Percentiles rank a stretch among this genome's conserved stretches.
phyloP scores from a whole-genome alignment of 1,140 invertebrate species.

The Protaetia brevitarsis region DNA sequence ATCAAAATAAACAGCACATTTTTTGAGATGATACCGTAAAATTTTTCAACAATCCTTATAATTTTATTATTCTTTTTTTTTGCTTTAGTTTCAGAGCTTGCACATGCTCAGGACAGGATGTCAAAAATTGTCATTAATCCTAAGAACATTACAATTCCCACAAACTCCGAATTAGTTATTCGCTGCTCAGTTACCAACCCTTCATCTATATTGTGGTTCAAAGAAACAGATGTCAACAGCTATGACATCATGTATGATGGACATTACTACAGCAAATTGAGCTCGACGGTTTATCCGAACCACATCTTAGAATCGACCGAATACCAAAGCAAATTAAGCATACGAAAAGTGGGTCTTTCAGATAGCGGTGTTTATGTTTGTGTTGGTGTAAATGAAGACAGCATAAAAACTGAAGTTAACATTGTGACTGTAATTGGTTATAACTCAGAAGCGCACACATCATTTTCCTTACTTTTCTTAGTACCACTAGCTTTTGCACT shows the following conservation, averaged over 20 bases:
- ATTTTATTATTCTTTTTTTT: constrained; percentile 8
- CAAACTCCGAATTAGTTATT: constrained; percentile 40
- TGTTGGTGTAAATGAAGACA: constrained; percentile 39
- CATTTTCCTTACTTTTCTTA: constrained; percentile 38
- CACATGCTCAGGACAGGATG: not conserved
- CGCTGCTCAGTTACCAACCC: constrained; percentile 41
- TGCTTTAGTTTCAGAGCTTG: not conserved
- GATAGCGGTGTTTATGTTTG: constrained; percentile 44
- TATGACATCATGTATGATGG: constrained; percentile 37
- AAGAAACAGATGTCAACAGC: constrained; percentile 34
- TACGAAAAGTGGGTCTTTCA: constrained; percentile 35
- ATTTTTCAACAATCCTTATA: constrained; percentile 24
- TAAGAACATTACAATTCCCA: constrained; percentile 31
- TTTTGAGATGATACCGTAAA: too few species aligned
- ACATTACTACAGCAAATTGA: constrained; percentile 37
- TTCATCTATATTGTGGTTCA: constrained; percentile 43
- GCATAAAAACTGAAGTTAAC: constrained; percentile 21
- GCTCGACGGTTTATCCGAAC: constrained; percentile 26
- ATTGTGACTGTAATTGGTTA: constrained; percentile 20
- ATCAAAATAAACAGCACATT: too few species aligned
- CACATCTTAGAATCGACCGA: constrained; percentile 30
- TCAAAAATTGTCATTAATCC: constrained; percentile 30
- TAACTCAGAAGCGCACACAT: constrained; percentile 27
- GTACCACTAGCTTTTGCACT: constrained; percentile 38
- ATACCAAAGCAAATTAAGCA: constrained; percentile 43